Evolutionary conservation across 1,140 invertebrate genomes (phyloP), one percentile per base, ranked within the genome.

Genomic region (Lepidurus arcticus): DNA sequence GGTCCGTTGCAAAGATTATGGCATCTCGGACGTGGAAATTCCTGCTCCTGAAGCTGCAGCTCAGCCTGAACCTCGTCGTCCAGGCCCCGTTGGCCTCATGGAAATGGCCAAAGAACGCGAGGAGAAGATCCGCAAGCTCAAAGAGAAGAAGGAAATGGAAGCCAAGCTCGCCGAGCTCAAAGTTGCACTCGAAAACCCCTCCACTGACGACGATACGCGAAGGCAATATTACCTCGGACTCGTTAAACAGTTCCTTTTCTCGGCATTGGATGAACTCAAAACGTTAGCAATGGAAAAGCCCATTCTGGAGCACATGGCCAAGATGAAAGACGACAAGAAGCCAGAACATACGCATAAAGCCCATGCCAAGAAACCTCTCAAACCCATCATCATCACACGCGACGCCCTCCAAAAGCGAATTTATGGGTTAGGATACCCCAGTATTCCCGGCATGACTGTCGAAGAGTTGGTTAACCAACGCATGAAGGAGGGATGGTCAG

Each of bases 391-490:
- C 75, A 95, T 99, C 43, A 97, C 97, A 0, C 91, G 91, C 82
- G 92, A 96, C 86, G 90, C 90, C 47, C 79, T 93, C 0, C 96
- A 98, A 86, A 98, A 98, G 85, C 89, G 94, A 80, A 93, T 99
- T 3, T 98, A 91, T 87, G 98, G 98, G 8, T 86, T 91, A 53
- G 98, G 97, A 0, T 99, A 99, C 89, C 97, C 97, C 0, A 92
- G 93, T 83, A 84, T 98, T 78, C 96, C 97, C 0, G 90, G 93
- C 1, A 88, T 96, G 86, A 96, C 95, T 0, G 92, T 99, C 0
- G 91, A 98, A 83, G 97, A 99, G 85, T 98, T 98, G 86, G 98
- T 97, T 85, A 91, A 97, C 74, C 89, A 97, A 85, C 89, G 95
- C 81, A 89, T 95, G 0, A 86, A 88, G 78, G 92, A 93, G 75